These are phyloP conservation scores for Microdon myrmicae DNA, from an alignment of 2,888 invertebrate genomes.

Conservation along the genomic window DNA sequence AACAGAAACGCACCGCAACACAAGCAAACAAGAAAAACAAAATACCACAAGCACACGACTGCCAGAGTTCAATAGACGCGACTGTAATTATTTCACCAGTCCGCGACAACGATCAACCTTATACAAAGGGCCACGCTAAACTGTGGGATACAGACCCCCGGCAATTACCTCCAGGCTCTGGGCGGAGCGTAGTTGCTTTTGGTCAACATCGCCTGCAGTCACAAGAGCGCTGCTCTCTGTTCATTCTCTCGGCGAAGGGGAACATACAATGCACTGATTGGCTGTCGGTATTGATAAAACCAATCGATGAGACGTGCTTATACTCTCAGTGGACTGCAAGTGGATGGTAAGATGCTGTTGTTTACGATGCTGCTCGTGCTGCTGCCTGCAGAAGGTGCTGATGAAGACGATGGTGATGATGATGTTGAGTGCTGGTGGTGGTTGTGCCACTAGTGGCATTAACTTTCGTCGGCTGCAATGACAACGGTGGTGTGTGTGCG, in stretches of 20 bases:
- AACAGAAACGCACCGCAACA: slow-evolving; percentile 13
- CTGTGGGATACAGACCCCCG: slow-evolving; percentile 53
- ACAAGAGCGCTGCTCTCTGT: slow-evolving; percentile 38
- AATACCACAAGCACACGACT: slow-evolving; percentile 9
- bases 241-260: slow-evolving; percentile 38
- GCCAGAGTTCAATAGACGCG: background rate
- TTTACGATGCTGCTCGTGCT: background rate
- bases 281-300: slow-evolving; percentile 27
- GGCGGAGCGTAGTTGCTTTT: slow-evolving; percentile 52
- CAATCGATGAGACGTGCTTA: slow-evolving; percentile 40
- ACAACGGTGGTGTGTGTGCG: no score
- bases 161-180: slow-evolving; percentile 62
- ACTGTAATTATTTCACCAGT: slow-evolving; percentile 30
- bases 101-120: slow-evolving; percentile 49
- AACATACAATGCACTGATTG: slow-evolving; percentile 38
- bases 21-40: background rate
- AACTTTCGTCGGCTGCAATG: no score
- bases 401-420: slow-evolving; percentile 10
- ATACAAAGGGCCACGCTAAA: slow-evolving; percentile 50
- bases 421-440: slow-evolving; percentile 15
- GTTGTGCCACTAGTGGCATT: no score
- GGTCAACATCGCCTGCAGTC: slow-evolving; percentile 45
- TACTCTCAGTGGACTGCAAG: slow-evolving; percentile 24
- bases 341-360: slow-evolving; percentile 33
- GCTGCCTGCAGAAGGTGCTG: no score